These are phyloP conservation scores for Gandaritis pyraliata DNA, from an alignment of 2,888 invertebrate species.

Conservation along the genomic window DNA sequence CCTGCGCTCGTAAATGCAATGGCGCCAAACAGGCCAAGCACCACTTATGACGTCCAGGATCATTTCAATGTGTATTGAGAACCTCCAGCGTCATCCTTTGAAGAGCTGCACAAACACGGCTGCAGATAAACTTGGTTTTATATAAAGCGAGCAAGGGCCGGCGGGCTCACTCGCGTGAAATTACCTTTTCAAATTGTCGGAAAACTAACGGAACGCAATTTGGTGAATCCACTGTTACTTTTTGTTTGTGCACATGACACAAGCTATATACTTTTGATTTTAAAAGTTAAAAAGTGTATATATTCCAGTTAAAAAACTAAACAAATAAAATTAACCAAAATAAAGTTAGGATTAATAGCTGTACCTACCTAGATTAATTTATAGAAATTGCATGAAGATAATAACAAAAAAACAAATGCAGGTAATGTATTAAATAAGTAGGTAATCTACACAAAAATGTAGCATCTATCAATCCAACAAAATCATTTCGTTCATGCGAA, in stretches of 20 bases:
- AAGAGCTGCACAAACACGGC: conserved; percentile 33
- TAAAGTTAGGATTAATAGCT: too few relatives aligned
- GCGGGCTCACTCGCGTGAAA: conserved; percentile 34
- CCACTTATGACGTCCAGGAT: conserved; percentile 25
- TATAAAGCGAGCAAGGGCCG: conserved; percentile 29
- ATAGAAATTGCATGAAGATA: too few relatives aligned
- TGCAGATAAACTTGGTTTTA: conserved; percentile 33
- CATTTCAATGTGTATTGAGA: conserved; percentile 28
- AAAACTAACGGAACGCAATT: conserved; percentile 29
- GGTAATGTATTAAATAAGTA: too few relatives aligned
- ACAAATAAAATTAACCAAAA: too few relatives aligned
- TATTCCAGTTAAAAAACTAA: too few relatives aligned
- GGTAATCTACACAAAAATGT: not conserved
- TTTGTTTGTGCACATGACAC: conserved; percentile 14
- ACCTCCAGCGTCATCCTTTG: conserved; percentile 28
- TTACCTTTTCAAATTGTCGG: conserved; percentile 33
- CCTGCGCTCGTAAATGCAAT: too few relatives aligned
- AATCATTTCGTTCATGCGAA: conserved; percentile 12
- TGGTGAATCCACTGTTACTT: conserved; percentile 11
- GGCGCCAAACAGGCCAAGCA: conserved; percentile 14
- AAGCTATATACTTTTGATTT: not conserved
- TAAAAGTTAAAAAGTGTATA: too few relatives aligned
- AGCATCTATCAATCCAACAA: conserved; percentile 4
- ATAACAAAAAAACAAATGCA: too few relatives aligned
- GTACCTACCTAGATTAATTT: too few relatives aligned